Conservation (phyloP, 2,888 invertebrate genomes). For the Latrodectus elegans region DNA sequence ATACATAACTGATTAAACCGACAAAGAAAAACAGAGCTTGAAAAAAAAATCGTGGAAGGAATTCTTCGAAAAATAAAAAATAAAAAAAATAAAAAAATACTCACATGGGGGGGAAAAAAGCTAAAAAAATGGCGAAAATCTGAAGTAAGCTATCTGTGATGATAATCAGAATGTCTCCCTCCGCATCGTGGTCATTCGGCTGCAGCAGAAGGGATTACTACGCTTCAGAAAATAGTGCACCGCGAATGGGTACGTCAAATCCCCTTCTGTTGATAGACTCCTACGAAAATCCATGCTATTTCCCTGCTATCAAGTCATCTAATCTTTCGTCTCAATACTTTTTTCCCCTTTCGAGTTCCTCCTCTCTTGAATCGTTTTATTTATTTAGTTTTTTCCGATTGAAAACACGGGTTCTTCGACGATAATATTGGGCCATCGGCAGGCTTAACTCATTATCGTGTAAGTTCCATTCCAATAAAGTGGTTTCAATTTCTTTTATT, state of each 20-base stretch:
- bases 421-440: slow-evolving; percentile 66
- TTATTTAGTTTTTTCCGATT: slow-evolving; percentile 32
- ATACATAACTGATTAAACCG: slow-evolving; percentile 67
- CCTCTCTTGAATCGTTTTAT: slow-evolving; percentile 10
- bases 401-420: slow-evolving; percentile 45
- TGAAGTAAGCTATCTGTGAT: slow-evolving; percentile 65
- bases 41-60: slow-evolving; percentile 15
- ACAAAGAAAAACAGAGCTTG: slow-evolving; percentile 23
- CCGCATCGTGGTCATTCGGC: slow-evolving; percentile 65
- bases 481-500: slow-evolving; percentile 69
- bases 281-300: slow-evolving; percentile 66
- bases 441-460: slow-evolving; percentile 69
- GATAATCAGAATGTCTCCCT: slow-evolving; percentile 69
- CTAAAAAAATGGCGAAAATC: slow-evolving; percentile 36
- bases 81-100: slow-evolving; percentile 18
- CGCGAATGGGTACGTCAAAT: slow-evolving; percentile 67
- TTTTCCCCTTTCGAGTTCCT: slow-evolving; percentile 23
- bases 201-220: slow-evolving; percentile 66
- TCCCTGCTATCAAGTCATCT: slow-evolving; percentile 60
- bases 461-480: slow-evolving; percentile 67
- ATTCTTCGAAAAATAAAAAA: slow-evolving; percentile 13
- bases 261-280: slow-evolving; percentile 67
- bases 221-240: slow-evolving; percentile 69
- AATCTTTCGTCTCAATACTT: slow-evolving; percentile 61
- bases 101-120: too few species aligned